A percentile compares a stretch with the other conserved stretches of the same genome.
These are phyloP conservation scores for Dipodomys spectabilis DNA, from an alignment of 2,113 vertebrate species.

Conservation along the genomic window DNA sequence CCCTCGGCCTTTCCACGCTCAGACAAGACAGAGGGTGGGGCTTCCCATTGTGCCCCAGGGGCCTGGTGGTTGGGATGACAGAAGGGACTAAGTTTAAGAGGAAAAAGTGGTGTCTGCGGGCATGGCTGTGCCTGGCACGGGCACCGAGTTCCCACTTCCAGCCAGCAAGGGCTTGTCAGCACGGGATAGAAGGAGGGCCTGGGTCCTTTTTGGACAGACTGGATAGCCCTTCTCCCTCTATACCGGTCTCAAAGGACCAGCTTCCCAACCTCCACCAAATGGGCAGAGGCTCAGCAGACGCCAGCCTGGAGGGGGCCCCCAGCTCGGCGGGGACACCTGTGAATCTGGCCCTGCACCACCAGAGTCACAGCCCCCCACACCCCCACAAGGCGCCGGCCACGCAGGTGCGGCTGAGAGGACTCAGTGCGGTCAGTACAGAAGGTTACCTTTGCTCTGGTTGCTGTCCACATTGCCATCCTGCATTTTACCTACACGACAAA, in stretches of 20 bases:
- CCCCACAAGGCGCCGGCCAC: not conserved
- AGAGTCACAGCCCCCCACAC: not conserved
- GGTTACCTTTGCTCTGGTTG: slow-evolving; percentile 99
- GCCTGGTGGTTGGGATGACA: not conserved
- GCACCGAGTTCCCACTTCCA: not conserved
- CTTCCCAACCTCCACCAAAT: not conserved
- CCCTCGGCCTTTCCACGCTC: not conserved
- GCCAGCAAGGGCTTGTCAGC: not conserved
- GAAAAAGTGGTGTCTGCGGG: not conserved
- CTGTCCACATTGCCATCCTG: slow-evolving; percentile 99
- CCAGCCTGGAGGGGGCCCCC: not conserved
- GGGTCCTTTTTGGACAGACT: not conserved
- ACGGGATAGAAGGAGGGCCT: not conserved
- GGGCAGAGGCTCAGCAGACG: not conserved
- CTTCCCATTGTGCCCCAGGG: not conserved
- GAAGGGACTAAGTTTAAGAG: not conserved
- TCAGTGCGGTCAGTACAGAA: slow-evolving; percentile 78
- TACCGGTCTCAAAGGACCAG: not conserved
- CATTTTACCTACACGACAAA: slow-evolving; percentile 99
- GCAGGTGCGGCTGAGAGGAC: not conserved
- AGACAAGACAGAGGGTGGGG: not conserved
- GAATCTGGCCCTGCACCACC: not conserved
- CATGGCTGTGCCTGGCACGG: not conserved
- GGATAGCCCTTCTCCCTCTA: not conserved
- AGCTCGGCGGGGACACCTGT: not conserved